phyloP scores from a whole-genome alignment of 2,113 vertebrate genomes.

The Scopus umbretta region DNA sequence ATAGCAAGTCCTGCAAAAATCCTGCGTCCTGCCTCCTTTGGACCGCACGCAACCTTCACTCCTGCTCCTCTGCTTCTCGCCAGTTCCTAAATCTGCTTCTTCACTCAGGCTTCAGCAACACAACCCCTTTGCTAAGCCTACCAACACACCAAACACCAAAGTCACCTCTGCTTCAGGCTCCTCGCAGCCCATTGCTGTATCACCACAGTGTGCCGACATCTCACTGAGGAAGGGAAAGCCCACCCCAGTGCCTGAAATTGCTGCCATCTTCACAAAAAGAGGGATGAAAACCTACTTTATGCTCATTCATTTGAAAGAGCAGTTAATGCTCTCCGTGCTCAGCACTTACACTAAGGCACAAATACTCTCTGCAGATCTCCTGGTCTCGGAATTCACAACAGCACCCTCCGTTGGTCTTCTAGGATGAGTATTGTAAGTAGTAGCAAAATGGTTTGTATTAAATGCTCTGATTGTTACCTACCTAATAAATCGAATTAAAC shows the following conservation, averaged over 20 bases:
- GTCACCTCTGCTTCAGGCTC: background rate
- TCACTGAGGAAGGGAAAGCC: background rate
- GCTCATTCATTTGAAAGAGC: background rate
- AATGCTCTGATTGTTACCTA: background rate
- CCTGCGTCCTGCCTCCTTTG: background rate
- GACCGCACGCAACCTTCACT: background rate
- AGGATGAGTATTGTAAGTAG: background rate
- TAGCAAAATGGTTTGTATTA: background rate
- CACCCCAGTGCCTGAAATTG: background rate
- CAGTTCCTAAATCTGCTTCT: background rate
- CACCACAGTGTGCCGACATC: fast-evolving
- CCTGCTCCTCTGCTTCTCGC: background rate
- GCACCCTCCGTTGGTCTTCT: background rate
- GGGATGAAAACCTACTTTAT: background rate
- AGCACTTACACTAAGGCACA: background rate
- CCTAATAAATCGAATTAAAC: background rate
- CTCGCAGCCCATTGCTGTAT: fast-evolving
- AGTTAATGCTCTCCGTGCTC: background rate
- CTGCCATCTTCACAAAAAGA: background rate
- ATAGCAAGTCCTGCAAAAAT: background rate
- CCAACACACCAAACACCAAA: background rate
- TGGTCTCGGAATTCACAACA: background rate
- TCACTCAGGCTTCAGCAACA: background rate
- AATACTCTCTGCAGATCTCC: background rate
- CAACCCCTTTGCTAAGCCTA: background rate